Base-by-base conservation (phyloP, 2,888 invertebrate genomes). In the Drosophila parthenogenetica region DNA sequence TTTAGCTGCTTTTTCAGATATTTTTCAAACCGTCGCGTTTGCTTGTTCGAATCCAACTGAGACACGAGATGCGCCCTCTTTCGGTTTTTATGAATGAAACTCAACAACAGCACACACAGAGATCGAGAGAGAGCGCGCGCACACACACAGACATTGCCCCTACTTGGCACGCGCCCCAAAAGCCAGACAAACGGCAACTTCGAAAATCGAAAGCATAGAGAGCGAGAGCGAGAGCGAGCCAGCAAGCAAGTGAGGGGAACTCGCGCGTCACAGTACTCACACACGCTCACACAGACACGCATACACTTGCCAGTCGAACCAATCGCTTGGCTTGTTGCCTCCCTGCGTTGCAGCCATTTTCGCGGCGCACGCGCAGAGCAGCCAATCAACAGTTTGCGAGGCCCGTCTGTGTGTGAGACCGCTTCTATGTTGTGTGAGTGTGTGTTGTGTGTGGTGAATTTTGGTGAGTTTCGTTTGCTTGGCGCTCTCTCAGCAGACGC, bases 1-100 rank as follows among this genome's bases (percentile, higher is more conserved):
- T 60, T 46, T 57, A 29, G 53, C 57, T 68, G 66, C 69, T 74
- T 64, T 64, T 19, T 74, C 35, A 35, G 35, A 35, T 40, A 64
- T 17, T 63, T 72, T 89, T 89, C 88, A 87, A 89, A 92, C 91
- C 92, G 92, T 90, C 91, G 91, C 91, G 92, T 91, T 92, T 90
- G 92, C 92, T 92, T 90, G 92, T 92, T 90, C 91, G 92, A 92
- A 92, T 90, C 91, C 90, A 92, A 92, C 92, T 92, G 92, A 92
- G 91, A 90, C 92, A 90, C 91, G 91, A 92, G 91, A 91, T 90
- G 90, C 89, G 91, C 90, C 89, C 90, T 90, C 92, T 90, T 90
- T 90, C 90, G 90, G 91, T 91, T 92, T 92, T 92, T 92, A 92
- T 92, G 92, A 92, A 92, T 92, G 92, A 92, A 92, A 91, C 89